Percentiles rank a stretch among this genome's conserved stretches.
Evolutionary conservation across 2,797 vertebrate species (phyloP).

Genomic region (Fundulus diaphanus): DNA sequence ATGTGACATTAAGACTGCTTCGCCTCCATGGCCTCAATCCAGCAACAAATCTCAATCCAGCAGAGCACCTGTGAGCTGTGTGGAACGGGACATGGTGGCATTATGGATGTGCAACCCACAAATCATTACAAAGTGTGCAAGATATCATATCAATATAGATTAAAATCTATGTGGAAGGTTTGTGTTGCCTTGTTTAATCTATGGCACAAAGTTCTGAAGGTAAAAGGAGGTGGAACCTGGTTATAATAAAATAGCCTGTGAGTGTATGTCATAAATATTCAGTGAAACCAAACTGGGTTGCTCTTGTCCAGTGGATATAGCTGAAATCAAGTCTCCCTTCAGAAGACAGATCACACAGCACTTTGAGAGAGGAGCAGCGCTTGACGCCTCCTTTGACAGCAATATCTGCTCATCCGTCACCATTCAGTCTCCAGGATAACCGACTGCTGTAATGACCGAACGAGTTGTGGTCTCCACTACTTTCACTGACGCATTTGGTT

Average conservation of each 20-base stretch:
- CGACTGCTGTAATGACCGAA: too few relatives aligned
- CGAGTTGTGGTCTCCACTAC: background rate
- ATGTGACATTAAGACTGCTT: background rate
- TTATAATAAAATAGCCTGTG: background rate
- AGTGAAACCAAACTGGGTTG: background rate
- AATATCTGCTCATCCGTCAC: background rate
- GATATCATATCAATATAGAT: too few relatives aligned
- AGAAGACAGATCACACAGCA: background rate
- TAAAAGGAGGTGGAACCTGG: background rate
- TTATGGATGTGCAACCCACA: too few relatives aligned
- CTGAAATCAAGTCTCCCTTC: background rate
- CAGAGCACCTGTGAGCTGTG: too few relatives aligned
- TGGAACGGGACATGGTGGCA: too few relatives aligned
- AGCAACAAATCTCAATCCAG: too few relatives aligned
- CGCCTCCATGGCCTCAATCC: too few relatives aligned
- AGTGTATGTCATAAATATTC: background rate
- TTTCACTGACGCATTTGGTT: background rate
- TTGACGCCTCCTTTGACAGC: background rate
- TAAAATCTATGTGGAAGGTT: too few relatives aligned
- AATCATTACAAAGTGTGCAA: too few relatives aligned
- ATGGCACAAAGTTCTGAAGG: background rate
- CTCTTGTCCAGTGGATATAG: background rate
- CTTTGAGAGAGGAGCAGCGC: background rate
- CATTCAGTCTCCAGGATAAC: background rate
- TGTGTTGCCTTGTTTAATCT: background rate